These are phyloP conservation scores for Hemiprocne comata DNA, from an alignment of 2,113 vertebrate genomes.

Conservation along the genomic window DNA sequence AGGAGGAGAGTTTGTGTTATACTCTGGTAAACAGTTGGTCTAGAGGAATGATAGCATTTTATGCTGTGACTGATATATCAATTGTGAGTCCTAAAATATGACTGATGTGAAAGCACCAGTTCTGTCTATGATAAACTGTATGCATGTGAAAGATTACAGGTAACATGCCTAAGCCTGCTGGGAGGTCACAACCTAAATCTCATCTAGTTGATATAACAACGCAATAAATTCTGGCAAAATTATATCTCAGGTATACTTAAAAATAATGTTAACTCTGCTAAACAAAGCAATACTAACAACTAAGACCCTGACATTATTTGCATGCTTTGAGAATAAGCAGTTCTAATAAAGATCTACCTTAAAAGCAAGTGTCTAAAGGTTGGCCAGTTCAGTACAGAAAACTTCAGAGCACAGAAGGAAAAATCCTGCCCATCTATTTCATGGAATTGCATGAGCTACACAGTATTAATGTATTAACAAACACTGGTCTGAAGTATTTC, in stretches of 20 bases:
- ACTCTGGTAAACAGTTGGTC: slow-evolving; percentile 85
- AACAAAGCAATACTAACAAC: not conserved
- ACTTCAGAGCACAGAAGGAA: not conserved
- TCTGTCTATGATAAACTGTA: slow-evolving; percentile 78
- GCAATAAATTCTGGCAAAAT: slow-evolving; percentile 39
- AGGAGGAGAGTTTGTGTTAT: slow-evolving; percentile 85
- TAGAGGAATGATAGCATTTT: slow-evolving; percentile 87
- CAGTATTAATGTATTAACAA: not conserved
- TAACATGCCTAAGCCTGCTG: slow-evolving; percentile 71
- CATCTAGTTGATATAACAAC: slow-evolving; percentile 57
- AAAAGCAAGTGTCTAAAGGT: not conserved
- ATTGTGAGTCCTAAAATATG: slow-evolving; percentile 85
- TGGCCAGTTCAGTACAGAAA: not conserved
- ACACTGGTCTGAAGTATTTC: not conserved
- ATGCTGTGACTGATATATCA: slow-evolving; percentile 85
- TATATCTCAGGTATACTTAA: not conserved
- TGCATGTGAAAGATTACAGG: slow-evolving; percentile 80
- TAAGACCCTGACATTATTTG: not conserved
- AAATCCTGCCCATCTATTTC: not conserved
- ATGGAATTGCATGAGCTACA: not conserved
- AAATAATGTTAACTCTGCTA: not conserved
- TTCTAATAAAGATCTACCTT: not conserved
- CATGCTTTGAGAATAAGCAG: not conserved
- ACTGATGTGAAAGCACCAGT: slow-evolving; percentile 80
- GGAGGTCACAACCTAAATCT: slow-evolving; percentile 64